These are phyloP conservation scores for Nephotettix cincticeps DNA, from an alignment of 1,140 invertebrate genomes.

Conservation along the genomic window DNA sequence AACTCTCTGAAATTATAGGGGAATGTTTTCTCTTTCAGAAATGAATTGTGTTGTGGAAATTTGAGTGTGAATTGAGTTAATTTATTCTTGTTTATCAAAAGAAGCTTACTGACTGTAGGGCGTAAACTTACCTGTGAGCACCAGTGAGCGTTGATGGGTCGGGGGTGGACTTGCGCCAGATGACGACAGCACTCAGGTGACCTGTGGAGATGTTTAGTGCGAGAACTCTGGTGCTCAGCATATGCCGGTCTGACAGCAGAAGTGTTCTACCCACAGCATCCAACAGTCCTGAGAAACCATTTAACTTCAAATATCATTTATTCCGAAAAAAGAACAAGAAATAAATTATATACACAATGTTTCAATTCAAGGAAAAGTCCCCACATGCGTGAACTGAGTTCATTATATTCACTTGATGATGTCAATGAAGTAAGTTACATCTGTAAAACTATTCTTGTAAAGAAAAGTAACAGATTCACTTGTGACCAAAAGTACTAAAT, in stretches of 20 bases:
- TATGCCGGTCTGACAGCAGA: slow-evolving; percentile 54
- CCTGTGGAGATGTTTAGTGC: slow-evolving; percentile 61
- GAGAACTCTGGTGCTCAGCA: slow-evolving; percentile 57
- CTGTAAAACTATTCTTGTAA: too few relatives aligned
- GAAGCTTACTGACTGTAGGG: too few relatives aligned
- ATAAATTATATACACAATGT: not conserved
- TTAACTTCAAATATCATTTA: not conserved
- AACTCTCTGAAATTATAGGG: too few relatives aligned
- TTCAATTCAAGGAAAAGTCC: not conserved
- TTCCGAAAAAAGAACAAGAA: not conserved
- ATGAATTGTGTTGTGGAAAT: too few relatives aligned
- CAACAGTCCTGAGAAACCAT: slow-evolving; percentile 50
- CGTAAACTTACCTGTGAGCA: slow-evolving; percentile 50
- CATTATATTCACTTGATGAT: too few relatives aligned
- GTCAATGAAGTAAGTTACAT: too few relatives aligned
- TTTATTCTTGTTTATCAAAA: too few relatives aligned
- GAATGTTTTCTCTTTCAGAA: too few relatives aligned
- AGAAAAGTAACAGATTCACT: too few relatives aligned
- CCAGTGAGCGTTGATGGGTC: slow-evolving; percentile 47
- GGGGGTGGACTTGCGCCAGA: slow-evolving; percentile 50
- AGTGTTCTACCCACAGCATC: slow-evolving; percentile 59
- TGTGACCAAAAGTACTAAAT: too few relatives aligned
- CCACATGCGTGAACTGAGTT: not conserved
- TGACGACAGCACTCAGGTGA: slow-evolving; percentile 53
- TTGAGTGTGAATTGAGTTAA: too few relatives aligned